phyloP scores from a whole-genome alignment of 1,140 invertebrate genomes.

The Rhynchophorus ferrugineus region DNA sequence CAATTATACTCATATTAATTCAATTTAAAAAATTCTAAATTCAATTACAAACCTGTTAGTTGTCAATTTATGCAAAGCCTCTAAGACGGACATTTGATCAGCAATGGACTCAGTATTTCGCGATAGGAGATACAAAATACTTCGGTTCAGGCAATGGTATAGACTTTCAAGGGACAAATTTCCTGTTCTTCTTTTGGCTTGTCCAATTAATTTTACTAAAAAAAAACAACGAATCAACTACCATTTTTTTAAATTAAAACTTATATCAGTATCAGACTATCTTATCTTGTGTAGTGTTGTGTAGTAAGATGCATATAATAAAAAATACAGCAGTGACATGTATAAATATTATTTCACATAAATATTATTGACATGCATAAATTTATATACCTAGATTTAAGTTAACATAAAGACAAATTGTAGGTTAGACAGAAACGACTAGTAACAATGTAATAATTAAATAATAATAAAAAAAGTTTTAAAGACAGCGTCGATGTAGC shows the following conservation, averaged over 20 bases:
- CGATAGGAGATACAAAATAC: constrained; percentile 87
- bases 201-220: constrained; percentile 75
- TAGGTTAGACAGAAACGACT: too few species aligned
- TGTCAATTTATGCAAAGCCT: constrained; percentile 88
- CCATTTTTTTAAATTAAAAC: not conserved
- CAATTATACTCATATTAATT: not conserved
- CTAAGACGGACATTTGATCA: constrained; percentile 86
- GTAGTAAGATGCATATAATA: too few species aligned
- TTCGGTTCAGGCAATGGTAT: constrained; percentile 90
- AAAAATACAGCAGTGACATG: too few species aligned
- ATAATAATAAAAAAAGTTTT: too few species aligned
- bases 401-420: too few species aligned
- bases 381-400: too few species aligned
- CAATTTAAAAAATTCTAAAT: too few species aligned
- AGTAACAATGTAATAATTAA: too few species aligned
- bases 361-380: too few species aligned
- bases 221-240: constrained; percentile 2
- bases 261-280: not conserved
- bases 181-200: constrained; percentile 72
- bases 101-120: constrained; percentile 80
- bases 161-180: constrained; percentile 73
- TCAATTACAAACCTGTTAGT: constrained; percentile 68
- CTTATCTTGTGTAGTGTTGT: too few species aligned
- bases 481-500: too few species aligned
- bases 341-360: too few species aligned